Percentiles rank a stretch among this genome's conserved stretches.
Conservation (phyloP, 2,888 invertebrate species). For the Lamellibrachia satsuma region DNA sequence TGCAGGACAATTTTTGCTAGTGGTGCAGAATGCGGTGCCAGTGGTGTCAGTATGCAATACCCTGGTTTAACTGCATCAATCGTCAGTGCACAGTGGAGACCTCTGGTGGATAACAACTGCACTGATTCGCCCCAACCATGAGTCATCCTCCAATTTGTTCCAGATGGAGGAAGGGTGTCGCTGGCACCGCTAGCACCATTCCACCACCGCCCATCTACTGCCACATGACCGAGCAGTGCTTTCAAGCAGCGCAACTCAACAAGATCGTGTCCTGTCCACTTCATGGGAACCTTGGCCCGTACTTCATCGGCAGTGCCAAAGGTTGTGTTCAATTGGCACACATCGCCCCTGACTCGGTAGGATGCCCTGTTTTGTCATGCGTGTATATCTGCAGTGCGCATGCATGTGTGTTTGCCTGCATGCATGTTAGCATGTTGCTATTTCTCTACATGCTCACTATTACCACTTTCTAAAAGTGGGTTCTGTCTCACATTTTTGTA, state of each 20-base stretch:
- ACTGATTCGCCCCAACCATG: background rate
- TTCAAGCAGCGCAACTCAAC: conserved; percentile 83
- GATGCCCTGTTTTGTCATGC: conserved; percentile 49
- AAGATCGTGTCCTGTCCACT: conserved; percentile 80
- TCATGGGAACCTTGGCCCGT: conserved; percentile 77
- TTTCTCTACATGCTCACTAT: no score
- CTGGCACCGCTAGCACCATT: background rate
- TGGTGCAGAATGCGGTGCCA: background rate
- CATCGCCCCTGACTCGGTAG: conserved; percentile 91
- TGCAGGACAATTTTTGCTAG: no score
- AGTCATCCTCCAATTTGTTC: background rate
- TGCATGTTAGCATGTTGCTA: background rate
- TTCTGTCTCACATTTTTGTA: no score
- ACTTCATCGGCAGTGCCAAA: conserved; percentile 48
- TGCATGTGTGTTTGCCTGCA: background rate
- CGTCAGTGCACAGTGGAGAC: background rate
- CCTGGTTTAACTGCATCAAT: background rate
- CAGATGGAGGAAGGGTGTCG: background rate
- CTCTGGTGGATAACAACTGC: background rate
- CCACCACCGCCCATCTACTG: conserved; percentile 36
- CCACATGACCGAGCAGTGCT: conserved; percentile 88
- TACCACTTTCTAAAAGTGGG: no score
- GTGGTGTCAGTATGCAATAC: background rate
- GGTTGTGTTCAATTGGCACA: conserved; percentile 70
- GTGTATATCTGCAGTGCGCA: background rate